phyloP scores from a whole-genome alignment of 2,888 invertebrate species.

The Arctia plantaginis region DNA sequence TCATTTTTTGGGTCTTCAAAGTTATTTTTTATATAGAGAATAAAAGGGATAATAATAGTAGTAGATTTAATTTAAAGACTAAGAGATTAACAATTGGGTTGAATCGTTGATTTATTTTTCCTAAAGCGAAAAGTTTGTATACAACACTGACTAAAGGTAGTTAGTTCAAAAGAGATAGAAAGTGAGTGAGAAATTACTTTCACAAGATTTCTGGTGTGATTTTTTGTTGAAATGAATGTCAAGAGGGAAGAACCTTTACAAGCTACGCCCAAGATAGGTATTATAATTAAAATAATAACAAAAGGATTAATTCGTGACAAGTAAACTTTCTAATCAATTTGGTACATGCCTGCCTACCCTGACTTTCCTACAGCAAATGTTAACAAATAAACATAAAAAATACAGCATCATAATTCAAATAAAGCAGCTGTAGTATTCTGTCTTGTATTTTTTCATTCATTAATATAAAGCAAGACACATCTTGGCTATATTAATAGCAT shows the following conservation, averaged over 20 bases:
- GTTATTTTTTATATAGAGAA: not conserved
- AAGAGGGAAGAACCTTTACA: too few species aligned
- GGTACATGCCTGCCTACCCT: too few species aligned
- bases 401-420: not conserved
- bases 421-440: not conserved
- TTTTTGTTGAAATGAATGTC: too few species aligned
- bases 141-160: not conserved
- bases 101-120: not conserved
- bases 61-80: too few species aligned
- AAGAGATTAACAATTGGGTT: too few species aligned
- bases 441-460: constrained; percentile 15
- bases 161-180: not conserved
- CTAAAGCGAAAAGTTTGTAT: not conserved
- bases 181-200: not conserved
- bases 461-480: constrained; percentile 14
- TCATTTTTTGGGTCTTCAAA: constrained; percentile 12
- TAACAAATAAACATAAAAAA: not conserved
- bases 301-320: too few species aligned
- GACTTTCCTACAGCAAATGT: not conserved
- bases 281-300: too few species aligned
- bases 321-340: too few species aligned
- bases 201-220: not conserved
- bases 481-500: constrained; percentile 37
- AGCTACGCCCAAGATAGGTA: too few species aligned
- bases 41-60: too few species aligned